Percentiles rank a stretch among this genome's conserved stretches.
Evolutionary conservation across 2,797 vertebrate genomes (phyloP).

Genomic region (Sebastes iracundus): DNA sequence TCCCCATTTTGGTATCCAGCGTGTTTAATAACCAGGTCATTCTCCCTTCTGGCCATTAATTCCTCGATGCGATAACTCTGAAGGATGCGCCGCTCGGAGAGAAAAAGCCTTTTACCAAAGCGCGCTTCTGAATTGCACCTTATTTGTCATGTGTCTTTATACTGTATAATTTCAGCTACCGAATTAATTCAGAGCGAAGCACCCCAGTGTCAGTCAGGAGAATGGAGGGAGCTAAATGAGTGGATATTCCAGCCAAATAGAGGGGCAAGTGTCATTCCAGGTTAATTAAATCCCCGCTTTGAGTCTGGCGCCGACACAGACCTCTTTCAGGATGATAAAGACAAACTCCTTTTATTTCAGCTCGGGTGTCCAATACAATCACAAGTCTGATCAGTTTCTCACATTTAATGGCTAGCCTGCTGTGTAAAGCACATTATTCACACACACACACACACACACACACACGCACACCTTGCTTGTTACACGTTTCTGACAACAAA

Average conservation of each 20-base stretch:
- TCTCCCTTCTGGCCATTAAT: conserved; percentile 56
- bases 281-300: conserved; percentile 74
- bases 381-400: conserved; percentile 19
- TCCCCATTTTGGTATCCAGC: conserved; percentile 42
- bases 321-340: conserved; percentile 51
- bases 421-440: not conserved
- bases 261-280: conserved; percentile 60
- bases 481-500: not conserved
- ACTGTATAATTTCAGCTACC: conserved; percentile 60
- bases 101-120: conserved; percentile 38
- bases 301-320: conserved; percentile 41
- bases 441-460: conserved; percentile 8
- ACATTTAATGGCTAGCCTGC: not conserved
- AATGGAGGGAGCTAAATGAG: conserved; percentile 68
- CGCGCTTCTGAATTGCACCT: conserved; percentile 49
- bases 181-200: conserved; percentile 62
- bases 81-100: conserved; percentile 33
- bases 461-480: not conserved
- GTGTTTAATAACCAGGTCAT: conserved; percentile 56
- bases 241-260: conserved; percentile 59
- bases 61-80: conserved; percentile 45
- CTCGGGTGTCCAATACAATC: conserved; percentile 15
- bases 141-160: conserved; percentile 74
- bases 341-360: conserved; percentile 35
- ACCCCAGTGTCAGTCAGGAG: conserved; percentile 56